Percentiles rank a stretch among this genome's conserved stretches.
Conservation (phyloP, 2,797 vertebrate species). For the Girardinus metallicus region DNA sequence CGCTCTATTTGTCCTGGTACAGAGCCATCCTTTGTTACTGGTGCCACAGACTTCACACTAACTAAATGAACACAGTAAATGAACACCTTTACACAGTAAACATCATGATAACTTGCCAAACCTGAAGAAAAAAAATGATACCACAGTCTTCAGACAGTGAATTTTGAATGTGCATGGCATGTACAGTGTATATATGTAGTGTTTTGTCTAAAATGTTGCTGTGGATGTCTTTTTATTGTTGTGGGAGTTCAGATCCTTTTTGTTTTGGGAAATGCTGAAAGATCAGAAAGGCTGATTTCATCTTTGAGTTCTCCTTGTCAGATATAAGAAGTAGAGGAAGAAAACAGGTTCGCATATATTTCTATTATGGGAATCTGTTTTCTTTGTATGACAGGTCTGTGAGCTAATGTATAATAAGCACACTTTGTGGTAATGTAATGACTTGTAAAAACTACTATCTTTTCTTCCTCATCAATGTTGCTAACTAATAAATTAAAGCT, state of each 20-base stretch:
- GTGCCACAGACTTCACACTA: slow-evolving; percentile 48
- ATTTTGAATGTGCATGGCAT: slow-evolving; percentile 85
- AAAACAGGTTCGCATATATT: slow-evolving; percentile 52
- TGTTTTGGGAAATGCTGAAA: slow-evolving; percentile 46
- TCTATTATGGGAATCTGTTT: slow-evolving; percentile 66
- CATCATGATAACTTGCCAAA: slow-evolving; percentile 42
- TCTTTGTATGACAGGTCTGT: slow-evolving; percentile 67
- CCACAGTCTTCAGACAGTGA: slow-evolving; percentile 69
- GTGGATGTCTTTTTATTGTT: slow-evolving; percentile 76
- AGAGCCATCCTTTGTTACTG: slow-evolving; percentile 16
- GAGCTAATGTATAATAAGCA: slow-evolving; percentile 79
- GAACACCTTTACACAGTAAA: slow-evolving; percentile 37
- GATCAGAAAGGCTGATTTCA: slow-evolving; percentile 51
- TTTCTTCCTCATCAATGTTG: slow-evolving; percentile 83
- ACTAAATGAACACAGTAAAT: slow-evolving; percentile 33
- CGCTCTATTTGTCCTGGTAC: slow-evolving; percentile 11
- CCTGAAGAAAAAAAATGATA: slow-evolving; percentile 58
- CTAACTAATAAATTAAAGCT: slow-evolving; percentile 88
- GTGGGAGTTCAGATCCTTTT: slow-evolving; percentile 67
- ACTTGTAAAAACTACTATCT: slow-evolving; percentile 79
- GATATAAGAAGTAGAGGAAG: slow-evolving; percentile 12
- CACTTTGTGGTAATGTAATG: slow-evolving; percentile 83
- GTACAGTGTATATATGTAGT: slow-evolving; percentile 82
- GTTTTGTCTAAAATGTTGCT: slow-evolving; percentile 77
- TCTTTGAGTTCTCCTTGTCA: slow-evolving; percentile 24